Base-by-base conservation (phyloP, 2,113 vertebrate species). In the Aspidoscelis tigris region DNA sequence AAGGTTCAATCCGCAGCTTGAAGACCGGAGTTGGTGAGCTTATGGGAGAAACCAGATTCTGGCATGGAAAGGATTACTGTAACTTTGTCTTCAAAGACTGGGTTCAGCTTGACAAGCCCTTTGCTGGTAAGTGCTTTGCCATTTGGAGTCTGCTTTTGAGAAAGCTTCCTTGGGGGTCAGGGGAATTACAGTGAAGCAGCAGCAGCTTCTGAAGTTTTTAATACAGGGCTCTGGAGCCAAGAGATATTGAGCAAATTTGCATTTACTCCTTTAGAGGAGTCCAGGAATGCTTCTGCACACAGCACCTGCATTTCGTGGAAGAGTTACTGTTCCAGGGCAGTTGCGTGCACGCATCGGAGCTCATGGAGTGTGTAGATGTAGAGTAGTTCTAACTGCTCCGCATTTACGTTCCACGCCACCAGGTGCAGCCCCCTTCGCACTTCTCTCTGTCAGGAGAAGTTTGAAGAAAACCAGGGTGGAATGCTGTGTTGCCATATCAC, bases 71-170 rank as follows among this genome's bases (percentile, higher is more conserved):
- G 80, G 99, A 99, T 89, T 99, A 99, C 84, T 99, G 99, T 94
- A 99, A 99, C 95, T 99, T 99, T 0, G 98, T 99, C 87, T 96
- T 98, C 91, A 99, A 98, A 91, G 99, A 99, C 94, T 99, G 99
- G 99, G 96, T 99, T 53, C 98, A 99, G 6, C 97, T 99, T 20
- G 98, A 99, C 89, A 99, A 99, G 84, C 99, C 99, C 3, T 99
- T 99, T 70, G 98, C 98, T 81, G 99, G 99, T 99, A 89, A 94
- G 95, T 88, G 26, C 65, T 8, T 10, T 73, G 41, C 7, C 14
- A 16, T 3, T 41, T 79, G 77, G 7, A 61, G 71, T 53, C 55
- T 61, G 58, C 14, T 61, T 12, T 18, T 61, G 6, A 3, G 18
- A 69, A 44, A 55, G 26, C 7, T 78, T 18, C 9, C 43, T 39